Conservation (phyloP, 1,140 invertebrate species). For the Mercenaria mercenaria region DNA sequence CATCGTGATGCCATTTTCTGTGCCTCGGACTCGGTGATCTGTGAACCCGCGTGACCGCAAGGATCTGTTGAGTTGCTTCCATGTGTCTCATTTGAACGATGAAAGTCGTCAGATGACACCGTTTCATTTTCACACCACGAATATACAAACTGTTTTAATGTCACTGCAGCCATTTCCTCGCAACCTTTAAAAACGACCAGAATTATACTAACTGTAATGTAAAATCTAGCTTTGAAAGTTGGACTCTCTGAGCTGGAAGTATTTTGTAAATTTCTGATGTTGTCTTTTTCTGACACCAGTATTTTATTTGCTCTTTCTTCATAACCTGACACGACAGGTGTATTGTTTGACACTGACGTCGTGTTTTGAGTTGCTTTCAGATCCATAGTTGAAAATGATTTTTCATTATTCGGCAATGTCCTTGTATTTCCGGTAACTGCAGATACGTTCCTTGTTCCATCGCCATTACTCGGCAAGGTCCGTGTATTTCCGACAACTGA, state of each 20-base stretch:
- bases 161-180: background rate
- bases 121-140: slow-evolving; percentile 10
- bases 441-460: no score
- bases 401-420: no score
- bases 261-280: no score
- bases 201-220: background rate
- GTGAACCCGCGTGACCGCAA: background rate
- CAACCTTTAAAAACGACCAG: background rate
- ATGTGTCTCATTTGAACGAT: background rate
- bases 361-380: no score
- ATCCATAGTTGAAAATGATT: no score
- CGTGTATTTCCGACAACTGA: no score
- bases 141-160: slow-evolving; percentile 44
- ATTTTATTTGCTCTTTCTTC: no score
- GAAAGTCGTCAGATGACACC: background rate
- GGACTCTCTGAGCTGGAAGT: background rate
- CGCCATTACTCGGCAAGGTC: background rate
- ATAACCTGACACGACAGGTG: no score
- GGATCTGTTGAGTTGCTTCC: background rate
- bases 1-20: slow-evolving; percentile 21
- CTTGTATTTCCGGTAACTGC: no score
- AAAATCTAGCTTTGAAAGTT: background rate
- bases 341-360: no score
- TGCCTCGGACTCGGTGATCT: background rate
- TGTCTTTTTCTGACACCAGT: no score